Percentiles rank a stretch among this genome's conserved stretches.
phyloP scores from a whole-genome alignment of 2,797 vertebrate genomes.

The Sciurus carolinensis region DNA sequence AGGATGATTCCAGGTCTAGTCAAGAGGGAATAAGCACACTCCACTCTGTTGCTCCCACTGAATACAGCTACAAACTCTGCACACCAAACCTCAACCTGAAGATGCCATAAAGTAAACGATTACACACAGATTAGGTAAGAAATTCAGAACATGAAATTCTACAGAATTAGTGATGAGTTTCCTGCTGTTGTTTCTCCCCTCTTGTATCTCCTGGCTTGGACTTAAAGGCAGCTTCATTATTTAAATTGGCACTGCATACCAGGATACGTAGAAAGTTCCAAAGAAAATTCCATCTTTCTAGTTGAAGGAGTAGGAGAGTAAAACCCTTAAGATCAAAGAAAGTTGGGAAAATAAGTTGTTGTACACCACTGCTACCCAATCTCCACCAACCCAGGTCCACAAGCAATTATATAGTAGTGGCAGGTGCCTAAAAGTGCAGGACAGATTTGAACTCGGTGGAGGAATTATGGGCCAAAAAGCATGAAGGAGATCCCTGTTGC shows the following conservation, averaged over 20 bases:
- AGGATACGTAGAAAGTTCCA: background rate
- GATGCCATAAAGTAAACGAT: background rate
- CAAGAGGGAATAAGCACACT: background rate
- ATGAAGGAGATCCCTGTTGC: background rate
- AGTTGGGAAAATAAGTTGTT: background rate
- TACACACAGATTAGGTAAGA: background rate
- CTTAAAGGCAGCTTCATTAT: background rate
- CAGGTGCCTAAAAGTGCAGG: background rate
- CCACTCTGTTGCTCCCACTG: background rate
- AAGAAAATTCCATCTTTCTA: background rate
- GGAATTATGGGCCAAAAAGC: background rate
- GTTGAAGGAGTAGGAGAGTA: background rate
- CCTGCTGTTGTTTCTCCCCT: background rate
- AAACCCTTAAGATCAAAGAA: background rate
- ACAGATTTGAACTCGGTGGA: background rate
- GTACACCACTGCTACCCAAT: background rate
- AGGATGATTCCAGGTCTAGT: background rate
- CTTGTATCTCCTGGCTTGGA: background rate
- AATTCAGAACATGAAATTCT: background rate
- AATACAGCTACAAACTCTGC: background rate
- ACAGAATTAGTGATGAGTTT: background rate
- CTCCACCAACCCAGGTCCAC: accelerated
- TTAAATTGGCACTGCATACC: background rate
- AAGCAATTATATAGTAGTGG: background rate
- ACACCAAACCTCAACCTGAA: background rate